A percentile compares a stretch with the other conserved stretches of the same genome.
Evolutionary conservation across 2,113 vertebrate genomes (phyloP).

Genomic region (Sinocyclocheilus rhinocerous): DNA sequence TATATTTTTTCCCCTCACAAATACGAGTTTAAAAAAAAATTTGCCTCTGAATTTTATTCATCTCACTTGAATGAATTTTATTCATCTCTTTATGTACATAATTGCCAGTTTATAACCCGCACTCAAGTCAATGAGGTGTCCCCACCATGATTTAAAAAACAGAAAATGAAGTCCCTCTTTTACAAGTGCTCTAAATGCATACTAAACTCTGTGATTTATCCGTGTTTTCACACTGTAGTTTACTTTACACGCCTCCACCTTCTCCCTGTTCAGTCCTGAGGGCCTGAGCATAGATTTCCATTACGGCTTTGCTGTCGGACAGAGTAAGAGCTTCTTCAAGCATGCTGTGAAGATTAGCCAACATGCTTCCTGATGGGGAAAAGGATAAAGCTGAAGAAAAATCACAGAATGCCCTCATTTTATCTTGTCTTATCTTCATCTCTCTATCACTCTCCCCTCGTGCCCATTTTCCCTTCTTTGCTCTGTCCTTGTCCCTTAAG

Average conservation of each 20-base stretch:
- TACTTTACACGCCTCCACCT: not conserved
- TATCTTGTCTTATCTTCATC: conserved; percentile 27
- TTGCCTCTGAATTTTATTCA: not conserved
- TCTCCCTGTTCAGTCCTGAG: not conserved
- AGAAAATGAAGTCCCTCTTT: not conserved
- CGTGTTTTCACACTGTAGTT: not conserved
- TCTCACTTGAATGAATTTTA: not conserved
- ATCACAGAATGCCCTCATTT: conserved; percentile 26
- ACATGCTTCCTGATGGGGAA: conserved; percentile 2
- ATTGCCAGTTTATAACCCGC: not conserved
- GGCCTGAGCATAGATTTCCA: conserved; percentile 28
- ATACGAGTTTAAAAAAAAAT: not conserved
- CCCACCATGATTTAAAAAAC: not conserved
- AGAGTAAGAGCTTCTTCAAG: conserved; percentile 20
- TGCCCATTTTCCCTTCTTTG: not conserved
- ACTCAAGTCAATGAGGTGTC: not conserved
- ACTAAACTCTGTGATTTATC: not conserved
- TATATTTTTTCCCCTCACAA: no score
- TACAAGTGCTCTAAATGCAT: not conserved
- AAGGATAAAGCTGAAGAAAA: conserved; percentile 14
- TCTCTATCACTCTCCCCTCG: not conserved
- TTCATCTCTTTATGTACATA: not conserved
- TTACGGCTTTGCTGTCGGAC: conserved; percentile 10
- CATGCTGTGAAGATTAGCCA: conserved; percentile 35
- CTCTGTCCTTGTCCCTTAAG: conserved; percentile 9